These are phyloP conservation scores for Cryptocephalus moraei DNA, from an alignment of 2,888 invertebrate genomes.

Conservation along the genomic window DNA sequence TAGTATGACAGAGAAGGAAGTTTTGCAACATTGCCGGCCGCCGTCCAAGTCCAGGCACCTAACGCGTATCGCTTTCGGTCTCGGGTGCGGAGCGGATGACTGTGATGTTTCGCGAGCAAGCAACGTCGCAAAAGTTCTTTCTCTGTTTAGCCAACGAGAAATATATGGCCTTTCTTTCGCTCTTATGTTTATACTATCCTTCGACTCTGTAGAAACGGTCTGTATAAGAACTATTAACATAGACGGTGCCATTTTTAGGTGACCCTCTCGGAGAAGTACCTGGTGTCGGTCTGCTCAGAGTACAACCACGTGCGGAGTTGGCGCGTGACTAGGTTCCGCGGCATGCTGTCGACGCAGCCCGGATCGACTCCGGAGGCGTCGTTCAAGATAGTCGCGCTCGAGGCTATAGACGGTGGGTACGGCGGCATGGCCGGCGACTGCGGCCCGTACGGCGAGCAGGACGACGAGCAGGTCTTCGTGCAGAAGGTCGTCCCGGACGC, in stretches of 20 bases:
- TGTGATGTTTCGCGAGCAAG: no score
- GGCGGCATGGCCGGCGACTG: constrained; percentile 36
- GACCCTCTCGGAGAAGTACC: constrained; percentile 87
- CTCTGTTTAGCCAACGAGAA: no score
- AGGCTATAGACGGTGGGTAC: constrained; percentile 44
- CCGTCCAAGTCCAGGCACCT: no score
- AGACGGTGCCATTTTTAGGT: constrained; percentile 45
- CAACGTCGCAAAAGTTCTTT: no score
- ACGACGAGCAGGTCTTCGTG: constrained; percentile 95
- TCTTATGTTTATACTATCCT: no score
- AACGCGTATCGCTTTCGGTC: no score
- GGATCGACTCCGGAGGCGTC: constrained; percentile 96
- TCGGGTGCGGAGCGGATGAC: no score
- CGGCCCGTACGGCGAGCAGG: constrained; percentile 95
- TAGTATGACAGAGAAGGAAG: no score
- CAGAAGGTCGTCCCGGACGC: constrained; percentile 97
- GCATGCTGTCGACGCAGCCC: constrained; percentile 98
- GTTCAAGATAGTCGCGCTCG: constrained; percentile 86
- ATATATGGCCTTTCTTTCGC: no score
- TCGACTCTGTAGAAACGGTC: no score
- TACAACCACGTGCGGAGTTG: constrained; percentile 97
- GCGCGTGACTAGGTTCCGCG: constrained; percentile 92
- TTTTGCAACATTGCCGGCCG: no score
- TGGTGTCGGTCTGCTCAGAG: constrained; percentile 93
- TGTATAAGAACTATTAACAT: no score